A percentile compares a stretch with the other conserved stretches of the same genome.
Evolutionary conservation across 2,797 vertebrate species (phyloP).

Genomic region (Poliocrania exsul): DNA sequence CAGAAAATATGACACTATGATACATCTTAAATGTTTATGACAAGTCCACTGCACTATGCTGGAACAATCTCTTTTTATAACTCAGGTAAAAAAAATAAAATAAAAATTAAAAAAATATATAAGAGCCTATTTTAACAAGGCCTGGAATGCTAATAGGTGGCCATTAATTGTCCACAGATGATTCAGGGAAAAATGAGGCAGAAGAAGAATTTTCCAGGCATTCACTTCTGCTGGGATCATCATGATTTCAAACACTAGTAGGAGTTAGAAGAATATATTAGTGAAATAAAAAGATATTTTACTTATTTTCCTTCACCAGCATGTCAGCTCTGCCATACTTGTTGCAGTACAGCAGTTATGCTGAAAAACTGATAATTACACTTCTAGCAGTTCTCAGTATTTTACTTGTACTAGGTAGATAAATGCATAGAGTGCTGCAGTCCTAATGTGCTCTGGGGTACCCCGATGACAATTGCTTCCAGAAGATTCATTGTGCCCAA

Average conservation of each 20-base stretch:
- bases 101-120: too few species aligned
- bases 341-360: not conserved
- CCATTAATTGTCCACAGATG: not conserved
- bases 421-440: not conserved
- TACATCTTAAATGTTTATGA: slow-evolving; percentile 40
- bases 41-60: not conserved
- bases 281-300: slow-evolving; percentile 1
- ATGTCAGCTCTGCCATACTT: not conserved
- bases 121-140: not conserved
- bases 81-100: not conserved
- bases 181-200: slow-evolving; percentile 31
- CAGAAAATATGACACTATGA: not conserved
- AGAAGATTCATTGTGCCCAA: not conserved
- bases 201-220: slow-evolving; percentile 8
- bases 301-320: not conserved
- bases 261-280: not conserved
- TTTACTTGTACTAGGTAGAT: not conserved
- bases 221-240: not conserved
- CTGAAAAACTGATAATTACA: not conserved
- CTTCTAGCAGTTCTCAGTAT: not conserved
- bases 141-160: not conserved
- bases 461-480: not conserved
- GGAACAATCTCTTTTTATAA: not conserved
- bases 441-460: not conserved
- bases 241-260: slow-evolving; percentile 5